phyloP scores from a whole-genome alignment of 2,888 invertebrate genomes.

The Drosophila macrospina region DNA sequence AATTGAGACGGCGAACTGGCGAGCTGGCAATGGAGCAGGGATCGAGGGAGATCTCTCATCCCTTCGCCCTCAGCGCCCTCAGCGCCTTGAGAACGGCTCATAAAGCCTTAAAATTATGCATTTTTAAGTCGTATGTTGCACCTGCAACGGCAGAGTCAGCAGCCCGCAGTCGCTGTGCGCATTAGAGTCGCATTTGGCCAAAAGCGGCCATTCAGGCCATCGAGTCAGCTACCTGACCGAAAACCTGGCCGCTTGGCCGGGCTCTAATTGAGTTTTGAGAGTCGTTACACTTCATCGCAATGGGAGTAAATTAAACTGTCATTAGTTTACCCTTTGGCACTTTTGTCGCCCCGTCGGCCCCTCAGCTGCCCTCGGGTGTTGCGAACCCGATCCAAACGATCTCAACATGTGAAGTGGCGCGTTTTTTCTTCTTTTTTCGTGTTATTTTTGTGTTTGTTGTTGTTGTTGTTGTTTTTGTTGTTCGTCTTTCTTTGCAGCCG shows the following conservation, averaged over 20 bases:
- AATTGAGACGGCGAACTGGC: constrained; percentile 62
- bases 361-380: constrained; percentile 25
- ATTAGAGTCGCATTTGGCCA: constrained; percentile 72
- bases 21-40: no score
- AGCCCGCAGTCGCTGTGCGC: constrained; percentile 17
- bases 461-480: constrained; percentile 21
- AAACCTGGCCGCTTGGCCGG: constrained; percentile 31
- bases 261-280: constrained; percentile 76
- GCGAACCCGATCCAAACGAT: constrained; percentile 56
- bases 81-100: constrained; percentile 46
- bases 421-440: constrained; percentile 40
- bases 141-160: constrained; percentile 46
- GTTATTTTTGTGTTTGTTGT: constrained; percentile 22
- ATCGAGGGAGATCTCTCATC: not conserved
- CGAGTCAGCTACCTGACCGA: constrained; percentile 40
- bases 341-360: constrained; percentile 56
- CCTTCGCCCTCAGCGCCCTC: constrained; percentile 17
- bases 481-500: constrained; percentile 57
- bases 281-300: constrained; percentile 78
- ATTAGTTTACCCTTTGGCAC: constrained; percentile 83
- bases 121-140: constrained; percentile 65
- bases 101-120: constrained; percentile 73
- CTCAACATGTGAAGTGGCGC: constrained; percentile 76
- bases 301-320: constrained; percentile 85
- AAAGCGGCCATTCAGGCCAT: constrained; percentile 38